Conservation (phyloP, 1,140 invertebrate species). For the Drosophila mayri region DNA sequence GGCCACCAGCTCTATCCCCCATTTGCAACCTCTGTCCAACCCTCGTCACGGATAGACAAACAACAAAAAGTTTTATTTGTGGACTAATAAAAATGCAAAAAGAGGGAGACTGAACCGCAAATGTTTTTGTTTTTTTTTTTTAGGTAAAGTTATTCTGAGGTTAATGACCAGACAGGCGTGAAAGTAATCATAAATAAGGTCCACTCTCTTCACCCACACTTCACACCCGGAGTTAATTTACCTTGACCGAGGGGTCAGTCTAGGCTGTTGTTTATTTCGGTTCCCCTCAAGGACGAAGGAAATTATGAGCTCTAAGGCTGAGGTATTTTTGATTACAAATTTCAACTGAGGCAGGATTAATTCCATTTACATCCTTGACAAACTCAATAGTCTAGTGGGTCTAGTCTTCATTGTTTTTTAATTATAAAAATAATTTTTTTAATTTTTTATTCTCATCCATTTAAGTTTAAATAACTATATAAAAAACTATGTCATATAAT, state of each 20-base stretch:
- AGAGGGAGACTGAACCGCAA: constrained; percentile 18
- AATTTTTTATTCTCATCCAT: not conserved
- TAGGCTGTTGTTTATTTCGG: constrained; percentile 5
- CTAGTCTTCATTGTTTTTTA: not conserved
- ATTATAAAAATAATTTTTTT: not conserved
- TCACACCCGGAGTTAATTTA: constrained; percentile 33
- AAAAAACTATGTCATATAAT: not conserved
- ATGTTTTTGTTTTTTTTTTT: constrained; percentile 20
- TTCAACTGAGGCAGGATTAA: not conserved
- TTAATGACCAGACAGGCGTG: constrained; percentile 66
- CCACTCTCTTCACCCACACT: constrained; percentile 3
- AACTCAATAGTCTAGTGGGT: no score
- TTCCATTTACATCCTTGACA: not conserved
- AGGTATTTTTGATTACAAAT: not conserved
- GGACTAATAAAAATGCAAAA: constrained; percentile 53
- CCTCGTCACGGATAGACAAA: constrained; percentile 46
- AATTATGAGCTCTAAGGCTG: not conserved
- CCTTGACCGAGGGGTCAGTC: constrained; percentile 26
- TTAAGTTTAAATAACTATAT: not conserved
- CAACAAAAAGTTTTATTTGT: constrained; percentile 52
- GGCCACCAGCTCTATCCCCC: not conserved
- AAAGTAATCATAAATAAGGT: constrained; percentile 71
- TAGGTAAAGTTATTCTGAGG: constrained; percentile 36
- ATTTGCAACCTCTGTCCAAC: constrained; percentile 11
- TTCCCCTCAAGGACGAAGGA: constrained; percentile 9